phyloP scores from a whole-genome alignment of 2,888 invertebrate genomes.

The Euclidia mi region DNA sequence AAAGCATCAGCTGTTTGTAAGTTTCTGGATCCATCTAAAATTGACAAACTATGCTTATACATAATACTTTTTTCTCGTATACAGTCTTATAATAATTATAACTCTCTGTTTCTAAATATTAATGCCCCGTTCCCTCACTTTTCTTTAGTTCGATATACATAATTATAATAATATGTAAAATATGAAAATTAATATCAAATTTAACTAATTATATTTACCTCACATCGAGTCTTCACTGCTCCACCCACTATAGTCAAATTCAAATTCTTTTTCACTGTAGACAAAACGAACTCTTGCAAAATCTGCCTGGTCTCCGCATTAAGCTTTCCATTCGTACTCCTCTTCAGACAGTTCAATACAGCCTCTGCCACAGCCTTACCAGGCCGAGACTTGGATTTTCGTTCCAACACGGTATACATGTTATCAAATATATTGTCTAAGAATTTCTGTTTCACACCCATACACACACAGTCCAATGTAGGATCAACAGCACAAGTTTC shows the following conservation, averaged over 20 bases:
- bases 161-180: no score
- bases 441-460: slow-evolving; percentile 75
- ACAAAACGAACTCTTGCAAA: slow-evolving; percentile 77
- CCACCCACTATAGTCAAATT: slow-evolving; percentile 83
- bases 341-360: slow-evolving; percentile 70
- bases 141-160: no score
- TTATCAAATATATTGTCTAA: slow-evolving; percentile 84
- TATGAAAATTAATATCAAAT: no score
- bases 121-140: no score
- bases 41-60: background rate
- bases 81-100: no score
- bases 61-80: no score
- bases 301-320: slow-evolving; percentile 69
- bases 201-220: no score
- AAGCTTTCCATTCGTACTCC: slow-evolving; percentile 81
- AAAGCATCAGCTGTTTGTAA: slow-evolving; percentile 78
- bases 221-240: slow-evolving; percentile 85
- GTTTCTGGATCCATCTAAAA: slow-evolving; percentile 79
- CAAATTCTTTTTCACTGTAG: slow-evolving; percentile 77
- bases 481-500: slow-evolving; percentile 68
- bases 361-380: slow-evolving; percentile 77
- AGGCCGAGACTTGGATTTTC: slow-evolving; percentile 63
- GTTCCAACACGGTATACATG: slow-evolving; percentile 80
- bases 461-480: slow-evolving; percentile 76
- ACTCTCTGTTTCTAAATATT: no score